phyloP scores from a whole-genome alignment of 2,888 invertebrate species.

The Mongoloraphidia duomilia region DNA sequence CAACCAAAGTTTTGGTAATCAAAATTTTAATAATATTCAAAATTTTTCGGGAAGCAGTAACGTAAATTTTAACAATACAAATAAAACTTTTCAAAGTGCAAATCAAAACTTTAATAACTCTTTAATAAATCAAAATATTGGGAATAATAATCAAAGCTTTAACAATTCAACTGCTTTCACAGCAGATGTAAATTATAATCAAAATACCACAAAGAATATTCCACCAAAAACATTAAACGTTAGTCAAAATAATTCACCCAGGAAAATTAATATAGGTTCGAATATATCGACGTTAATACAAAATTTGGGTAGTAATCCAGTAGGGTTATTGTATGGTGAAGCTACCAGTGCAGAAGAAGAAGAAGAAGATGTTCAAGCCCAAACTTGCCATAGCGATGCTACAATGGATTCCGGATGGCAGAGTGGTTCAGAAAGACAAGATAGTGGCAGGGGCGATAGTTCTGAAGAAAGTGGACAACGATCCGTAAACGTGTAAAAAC shows the following conservation, averaged over 20 bases:
- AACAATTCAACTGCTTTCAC: background rate
- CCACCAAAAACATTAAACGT: slow-evolving; percentile 16
- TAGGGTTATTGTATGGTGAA: slow-evolving; percentile 30
- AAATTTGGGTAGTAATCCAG: slow-evolving; percentile 31
- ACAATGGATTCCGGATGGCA: slow-evolving; percentile 59
- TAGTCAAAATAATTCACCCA: slow-evolving; percentile 24
- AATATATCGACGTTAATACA: slow-evolving; percentile 34
- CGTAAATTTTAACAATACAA: no score
- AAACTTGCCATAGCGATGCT: slow-evolving; percentile 28
- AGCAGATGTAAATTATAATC: slow-evolving; percentile 17
- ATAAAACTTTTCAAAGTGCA: background rate
- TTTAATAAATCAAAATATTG: no score
- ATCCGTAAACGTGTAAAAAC: slow-evolving; percentile 23
- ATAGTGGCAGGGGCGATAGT: slow-evolving; percentile 20
- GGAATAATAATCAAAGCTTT: slow-evolving; percentile 2
- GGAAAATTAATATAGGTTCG: slow-evolving; percentile 27
- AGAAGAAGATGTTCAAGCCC: slow-evolving; percentile 26
- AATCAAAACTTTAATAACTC: background rate
- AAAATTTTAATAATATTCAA: slow-evolving; percentile 17
- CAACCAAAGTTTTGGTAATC: slow-evolving; percentile 24
- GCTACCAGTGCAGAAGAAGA: slow-evolving; percentile 22
- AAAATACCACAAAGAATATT: slow-evolving; percentile 19
- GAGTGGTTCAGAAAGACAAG: slow-evolving; percentile 47
- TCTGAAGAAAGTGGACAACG: slow-evolving; percentile 18
- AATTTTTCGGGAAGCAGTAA: background rate